Conservation (phyloP, 2,888 invertebrate genomes). For the Eilema caniola region DNA sequence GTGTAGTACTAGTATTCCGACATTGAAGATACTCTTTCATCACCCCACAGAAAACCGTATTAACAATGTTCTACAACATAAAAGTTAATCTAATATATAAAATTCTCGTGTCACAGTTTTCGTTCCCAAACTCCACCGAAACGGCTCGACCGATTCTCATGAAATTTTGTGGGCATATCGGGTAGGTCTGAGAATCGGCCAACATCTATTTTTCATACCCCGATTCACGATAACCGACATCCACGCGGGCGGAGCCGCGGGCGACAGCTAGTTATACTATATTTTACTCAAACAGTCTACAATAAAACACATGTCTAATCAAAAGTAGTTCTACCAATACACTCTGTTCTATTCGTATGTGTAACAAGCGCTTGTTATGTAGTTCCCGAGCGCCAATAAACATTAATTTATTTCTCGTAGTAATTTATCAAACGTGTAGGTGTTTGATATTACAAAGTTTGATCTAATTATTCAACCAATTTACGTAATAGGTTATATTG, state of each 20-base stretch:
- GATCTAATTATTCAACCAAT: conserved; percentile 17
- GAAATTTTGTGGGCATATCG: too few species aligned
- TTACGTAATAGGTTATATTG: conserved; percentile 12
- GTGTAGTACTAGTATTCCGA: too few species aligned
- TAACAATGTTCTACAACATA: neutral
- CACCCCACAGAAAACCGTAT: too few species aligned
- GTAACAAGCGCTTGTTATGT: conserved; percentile 4
- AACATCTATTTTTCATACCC: too few species aligned
- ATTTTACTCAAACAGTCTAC: neutral
- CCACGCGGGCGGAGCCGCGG: too few species aligned
- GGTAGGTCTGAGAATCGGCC: too few species aligned
- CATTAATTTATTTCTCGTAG: conserved; percentile 25
- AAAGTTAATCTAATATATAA: neutral
- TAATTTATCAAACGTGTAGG: conserved; percentile 13
- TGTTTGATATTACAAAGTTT: conserved; percentile 7
- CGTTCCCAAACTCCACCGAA: too few species aligned
- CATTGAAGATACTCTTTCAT: neutral
- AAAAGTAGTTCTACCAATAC: neutral
- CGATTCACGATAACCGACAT: too few species aligned
- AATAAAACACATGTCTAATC: neutral
- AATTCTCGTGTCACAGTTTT: too few species aligned
- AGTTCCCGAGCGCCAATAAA: conserved; percentile 19
- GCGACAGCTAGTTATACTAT: neutral
- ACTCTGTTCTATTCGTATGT: conserved; percentile 4
- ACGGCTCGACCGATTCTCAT: too few species aligned